Percentiles rank a stretch among this genome's conserved stretches.
Evolutionary conservation across 2,113 vertebrate genomes (phyloP).

Genomic region (Addax nasomaculatus): DNA sequence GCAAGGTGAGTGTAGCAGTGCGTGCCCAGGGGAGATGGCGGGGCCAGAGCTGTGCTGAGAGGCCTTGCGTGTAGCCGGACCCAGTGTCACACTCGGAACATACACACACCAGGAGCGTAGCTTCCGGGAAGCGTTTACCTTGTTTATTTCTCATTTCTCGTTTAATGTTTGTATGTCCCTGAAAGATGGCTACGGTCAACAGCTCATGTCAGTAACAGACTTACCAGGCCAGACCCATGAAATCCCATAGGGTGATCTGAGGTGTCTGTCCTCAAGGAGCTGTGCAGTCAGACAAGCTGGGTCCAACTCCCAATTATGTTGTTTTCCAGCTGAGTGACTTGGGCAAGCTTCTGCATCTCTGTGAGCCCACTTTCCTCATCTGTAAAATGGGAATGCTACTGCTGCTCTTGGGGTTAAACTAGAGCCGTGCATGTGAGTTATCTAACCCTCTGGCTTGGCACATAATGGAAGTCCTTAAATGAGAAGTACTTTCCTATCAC

Average conservation of each 20-base stretch:
- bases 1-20: background rate
- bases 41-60: background rate
- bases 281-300: background rate
- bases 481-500: background rate
- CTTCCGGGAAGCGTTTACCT: background rate
- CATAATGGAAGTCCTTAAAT: background rate
- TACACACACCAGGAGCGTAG: background rate
- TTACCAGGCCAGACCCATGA: background rate
- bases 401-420: background rate
- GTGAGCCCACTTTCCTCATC: background rate
- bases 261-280: background rate
- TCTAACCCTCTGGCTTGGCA: background rate
- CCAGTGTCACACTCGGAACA: fast-evolving
- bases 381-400: too few relatives aligned
- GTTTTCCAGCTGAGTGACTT: background rate
- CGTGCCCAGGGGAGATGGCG: fast-evolving
- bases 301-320: background rate
- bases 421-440: fast-evolving
- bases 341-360: background rate
- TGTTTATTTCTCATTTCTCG: background rate
- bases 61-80: background rate
- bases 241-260: fast-evolving
- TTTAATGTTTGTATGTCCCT: background rate
- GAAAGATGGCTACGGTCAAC: background rate
- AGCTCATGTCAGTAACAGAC: background rate